Evolutionary conservation across 2,113 vertebrate genomes (phyloP).

Genomic region (Malurus melanocephalus): DNA sequence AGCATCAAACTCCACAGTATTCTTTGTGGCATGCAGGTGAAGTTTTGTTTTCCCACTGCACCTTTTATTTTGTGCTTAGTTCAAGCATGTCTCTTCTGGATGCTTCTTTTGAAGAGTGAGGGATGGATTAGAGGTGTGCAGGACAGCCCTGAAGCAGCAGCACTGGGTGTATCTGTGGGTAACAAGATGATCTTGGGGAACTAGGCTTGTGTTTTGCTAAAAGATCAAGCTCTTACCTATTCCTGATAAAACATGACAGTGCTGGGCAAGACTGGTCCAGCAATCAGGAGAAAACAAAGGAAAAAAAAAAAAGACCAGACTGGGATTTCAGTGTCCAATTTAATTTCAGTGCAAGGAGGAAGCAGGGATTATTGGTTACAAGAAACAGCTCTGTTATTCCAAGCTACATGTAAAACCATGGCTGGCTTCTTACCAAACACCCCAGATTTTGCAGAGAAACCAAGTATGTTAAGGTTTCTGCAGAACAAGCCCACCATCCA

Average conservation of each 20-base stretch:
- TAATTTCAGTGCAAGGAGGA: slow-evolving; percentile 58
- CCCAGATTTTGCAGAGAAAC: background rate
- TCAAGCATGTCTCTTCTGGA: background rate
- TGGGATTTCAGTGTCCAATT: slow-evolving; percentile 11
- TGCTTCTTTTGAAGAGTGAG: background rate
- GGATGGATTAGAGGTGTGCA: background rate
- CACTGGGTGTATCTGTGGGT: background rate
- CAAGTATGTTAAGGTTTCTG: background rate
- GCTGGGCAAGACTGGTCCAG: background rate
- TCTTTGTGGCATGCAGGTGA: background rate
- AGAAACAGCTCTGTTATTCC: slow-evolving; percentile 29
- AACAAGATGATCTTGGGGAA: background rate
- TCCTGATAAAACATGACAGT: background rate
- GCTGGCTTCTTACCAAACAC: slow-evolving; percentile 23
- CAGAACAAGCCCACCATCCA: background rate
- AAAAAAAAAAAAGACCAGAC: background rate
- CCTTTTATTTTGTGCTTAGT: background rate
- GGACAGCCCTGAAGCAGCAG: background rate
- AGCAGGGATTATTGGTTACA: slow-evolving; percentile 39
- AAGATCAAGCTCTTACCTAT: background rate
- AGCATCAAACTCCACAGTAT: background rate
- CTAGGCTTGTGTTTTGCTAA: background rate
- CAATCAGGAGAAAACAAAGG: background rate
- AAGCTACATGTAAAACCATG: slow-evolving; percentile 28
- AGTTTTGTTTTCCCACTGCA: background rate